Conservation (phyloP, 2,113 vertebrate species). For the Amblyopsis rosae region DNA sequence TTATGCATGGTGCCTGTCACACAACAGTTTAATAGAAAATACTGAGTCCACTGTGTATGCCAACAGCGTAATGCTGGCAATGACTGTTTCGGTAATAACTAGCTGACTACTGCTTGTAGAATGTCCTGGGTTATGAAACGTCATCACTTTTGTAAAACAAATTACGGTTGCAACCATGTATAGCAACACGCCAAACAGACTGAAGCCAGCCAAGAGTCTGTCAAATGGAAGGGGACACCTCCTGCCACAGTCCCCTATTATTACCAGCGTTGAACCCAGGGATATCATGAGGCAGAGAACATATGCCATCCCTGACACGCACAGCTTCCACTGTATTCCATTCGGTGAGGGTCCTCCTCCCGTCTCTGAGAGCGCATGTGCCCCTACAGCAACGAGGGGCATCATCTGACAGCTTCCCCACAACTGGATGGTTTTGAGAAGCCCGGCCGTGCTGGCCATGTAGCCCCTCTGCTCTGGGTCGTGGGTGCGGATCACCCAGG, state of each 20-base stretch:
- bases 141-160: slow-evolving; percentile 58
- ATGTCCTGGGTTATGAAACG: rapidly evolving
- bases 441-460: slow-evolving; percentile 73
- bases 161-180: slow-evolving; percentile 65
- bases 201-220: slow-evolving; percentile 67
- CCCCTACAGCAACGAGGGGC: slow-evolving; percentile 37
- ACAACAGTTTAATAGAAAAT: slow-evolving; percentile 72
- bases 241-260: slow-evolving; percentile 70
- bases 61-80: slow-evolving; percentile 67
- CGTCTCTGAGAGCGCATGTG: rapidly evolving
- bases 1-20: slow-evolving; percentile 53
- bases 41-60: slow-evolving; percentile 76
- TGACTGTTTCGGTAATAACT: slow-evolving; percentile 55
- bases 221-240: slow-evolving; percentile 71
- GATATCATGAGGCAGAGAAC: slow-evolving; percentile 64
- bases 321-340: slow-evolving; percentile 44
- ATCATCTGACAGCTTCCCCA: slow-evolving; percentile 68
- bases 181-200: slow-evolving; percentile 64
- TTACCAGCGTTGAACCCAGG: slow-evolving; percentile 60
- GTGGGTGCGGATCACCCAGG: slow-evolving; percentile 52
- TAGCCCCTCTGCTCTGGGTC: slow-evolving; percentile 69
- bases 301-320: slow-evolving; percentile 38
- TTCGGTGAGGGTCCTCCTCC: neutral
- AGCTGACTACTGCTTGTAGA: rapidly evolving
- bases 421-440: slow-evolving; percentile 74